Percentiles rank a stretch among this genome's conserved stretches.
phyloP scores from a whole-genome alignment of 2,113 vertebrate genomes.

The Cacatua alba region DNA sequence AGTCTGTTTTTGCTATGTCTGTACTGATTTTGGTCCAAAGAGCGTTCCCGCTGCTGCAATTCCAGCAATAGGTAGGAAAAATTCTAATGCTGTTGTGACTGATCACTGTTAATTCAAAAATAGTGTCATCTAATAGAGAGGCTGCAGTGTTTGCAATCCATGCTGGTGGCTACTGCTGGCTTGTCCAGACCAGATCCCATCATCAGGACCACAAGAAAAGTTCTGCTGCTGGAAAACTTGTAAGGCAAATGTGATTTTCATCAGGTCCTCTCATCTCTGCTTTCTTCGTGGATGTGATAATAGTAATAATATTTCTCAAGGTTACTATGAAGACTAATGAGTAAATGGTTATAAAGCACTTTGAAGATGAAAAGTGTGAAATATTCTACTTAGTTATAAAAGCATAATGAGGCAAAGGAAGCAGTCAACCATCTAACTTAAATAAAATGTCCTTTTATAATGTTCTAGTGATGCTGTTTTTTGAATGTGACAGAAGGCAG shows the following conservation, averaged over 20 bases:
- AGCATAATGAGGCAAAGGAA: not conserved
- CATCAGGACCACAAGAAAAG: not conserved
- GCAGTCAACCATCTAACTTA: not conserved
- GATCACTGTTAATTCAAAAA: not conserved
- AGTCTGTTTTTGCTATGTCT: not conserved
- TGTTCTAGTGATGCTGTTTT: not conserved
- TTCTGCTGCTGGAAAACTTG: not conserved
- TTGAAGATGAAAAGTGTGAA: not conserved
- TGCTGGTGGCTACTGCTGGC: not conserved
- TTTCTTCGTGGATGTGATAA: not conserved
- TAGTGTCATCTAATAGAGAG: not conserved
- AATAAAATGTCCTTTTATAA: not conserved
- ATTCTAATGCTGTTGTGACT: not conserved
- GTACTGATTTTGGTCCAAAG: not conserved
- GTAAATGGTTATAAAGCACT: not conserved
- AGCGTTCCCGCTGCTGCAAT: not conserved
- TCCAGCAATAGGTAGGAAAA: not conserved
- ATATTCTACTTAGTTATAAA: not conserved
- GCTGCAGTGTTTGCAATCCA: not conserved
- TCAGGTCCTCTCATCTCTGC: not conserved
- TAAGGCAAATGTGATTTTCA: not conserved
- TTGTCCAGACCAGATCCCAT: not conserved
- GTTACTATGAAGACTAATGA: not conserved
- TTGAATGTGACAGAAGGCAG: not conserved
- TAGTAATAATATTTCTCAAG: not conserved